Conservation (phyloP, 1,140 invertebrate genomes). For the Condylostylus longicornis region DNA sequence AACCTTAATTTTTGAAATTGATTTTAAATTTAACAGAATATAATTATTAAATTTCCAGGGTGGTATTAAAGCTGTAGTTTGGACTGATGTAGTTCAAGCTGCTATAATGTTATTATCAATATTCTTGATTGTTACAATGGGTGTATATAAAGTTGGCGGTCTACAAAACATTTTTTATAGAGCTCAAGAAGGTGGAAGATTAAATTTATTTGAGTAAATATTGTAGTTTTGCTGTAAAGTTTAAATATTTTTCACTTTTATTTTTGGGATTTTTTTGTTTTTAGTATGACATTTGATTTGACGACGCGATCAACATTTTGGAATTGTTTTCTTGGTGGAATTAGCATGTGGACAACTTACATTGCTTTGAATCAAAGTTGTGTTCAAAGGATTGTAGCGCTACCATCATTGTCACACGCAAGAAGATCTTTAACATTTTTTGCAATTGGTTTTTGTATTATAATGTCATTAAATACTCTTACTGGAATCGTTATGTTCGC, state of each 20-base stretch:
- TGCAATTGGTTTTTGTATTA: slow-evolving; percentile 34
- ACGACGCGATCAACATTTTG: slow-evolving; percentile 18
- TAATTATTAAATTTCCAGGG: slow-evolving; percentile 41
- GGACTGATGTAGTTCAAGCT: slow-evolving; percentile 73
- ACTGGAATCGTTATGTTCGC: slow-evolving; percentile 60
- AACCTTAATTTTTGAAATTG: too few relatives aligned
- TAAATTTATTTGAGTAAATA: slow-evolving; percentile 50
- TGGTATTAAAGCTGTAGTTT: slow-evolving; percentile 73
- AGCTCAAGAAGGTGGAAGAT: slow-evolving; percentile 37
- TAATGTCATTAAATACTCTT: slow-evolving; percentile 38
- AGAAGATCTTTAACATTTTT: slow-evolving; percentile 35
- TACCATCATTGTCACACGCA: slow-evolving; percentile 18
- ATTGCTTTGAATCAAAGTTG: slow-evolving; percentile 25
- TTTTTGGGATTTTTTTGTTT: slow-evolving; percentile 10
- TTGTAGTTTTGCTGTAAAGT: slow-evolving; percentile 1
- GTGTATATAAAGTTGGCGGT: slow-evolving; percentile 49
- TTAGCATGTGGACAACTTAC: slow-evolving; percentile 22
- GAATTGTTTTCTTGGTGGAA: slow-evolving; percentile 15
- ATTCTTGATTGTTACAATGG: slow-evolving; percentile 49
- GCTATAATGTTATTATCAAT: slow-evolving; percentile 59
- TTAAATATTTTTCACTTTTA: background rate
- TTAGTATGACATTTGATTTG: slow-evolving; percentile 12
- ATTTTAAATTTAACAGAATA: too few relatives aligned
- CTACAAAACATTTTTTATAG: slow-evolving; percentile 43
- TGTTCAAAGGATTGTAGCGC: slow-evolving; percentile 23